A percentile compares a stretch with the other conserved stretches of the same genome.
Conservation (phyloP, 1,140 invertebrate species). For the Drosophila mojavensis region DNA sequence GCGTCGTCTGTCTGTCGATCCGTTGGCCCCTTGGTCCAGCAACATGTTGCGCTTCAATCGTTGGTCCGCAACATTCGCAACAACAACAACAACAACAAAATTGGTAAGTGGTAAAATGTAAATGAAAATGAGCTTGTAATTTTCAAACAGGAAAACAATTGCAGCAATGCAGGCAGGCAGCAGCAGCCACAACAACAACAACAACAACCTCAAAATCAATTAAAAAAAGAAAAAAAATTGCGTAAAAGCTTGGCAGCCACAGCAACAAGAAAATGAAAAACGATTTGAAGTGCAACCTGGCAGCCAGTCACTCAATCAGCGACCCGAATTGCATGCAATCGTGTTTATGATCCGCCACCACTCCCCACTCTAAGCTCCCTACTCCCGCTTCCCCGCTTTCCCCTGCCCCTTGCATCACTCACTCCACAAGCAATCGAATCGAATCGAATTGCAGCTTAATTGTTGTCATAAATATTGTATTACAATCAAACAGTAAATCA, state of each 20-base stretch:
- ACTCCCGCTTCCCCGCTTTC: not conserved
- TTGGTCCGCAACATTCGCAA: slow-evolving; percentile 22
- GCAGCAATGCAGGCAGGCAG: slow-evolving; percentile 27
- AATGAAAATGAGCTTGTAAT: slow-evolving; percentile 61
- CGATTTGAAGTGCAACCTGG: slow-evolving; percentile 11
- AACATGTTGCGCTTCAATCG: slow-evolving; percentile 3
- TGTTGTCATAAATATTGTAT: slow-evolving; percentile 3
- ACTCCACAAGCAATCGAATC: not conserved
- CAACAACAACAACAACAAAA: slow-evolving; percentile 18
- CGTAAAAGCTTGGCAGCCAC: slow-evolving; percentile 35
- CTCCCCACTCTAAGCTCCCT: too few species aligned
- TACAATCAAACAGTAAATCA: not conserved
- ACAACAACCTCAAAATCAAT: slow-evolving; percentile 25
- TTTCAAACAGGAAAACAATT: slow-evolving; percentile 53
- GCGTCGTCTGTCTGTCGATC: too few species aligned
- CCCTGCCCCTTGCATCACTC: not conserved
- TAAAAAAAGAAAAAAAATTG: slow-evolving; percentile 27
- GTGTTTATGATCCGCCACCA: not conserved
- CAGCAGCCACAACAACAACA: slow-evolving; percentile 6
- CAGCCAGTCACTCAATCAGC: slow-evolving; percentile 18
- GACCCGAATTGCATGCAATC: not conserved
- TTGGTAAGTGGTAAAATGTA: slow-evolving; percentile 52
- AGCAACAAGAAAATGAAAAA: slow-evolving; percentile 11
- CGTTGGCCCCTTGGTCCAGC: not conserved
- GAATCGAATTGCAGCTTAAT: not conserved